Percentiles rank a stretch among this genome's conserved stretches.
phyloP scores from a whole-genome alignment of 2,113 vertebrate species.

The Cygnus buccinator region DNA sequence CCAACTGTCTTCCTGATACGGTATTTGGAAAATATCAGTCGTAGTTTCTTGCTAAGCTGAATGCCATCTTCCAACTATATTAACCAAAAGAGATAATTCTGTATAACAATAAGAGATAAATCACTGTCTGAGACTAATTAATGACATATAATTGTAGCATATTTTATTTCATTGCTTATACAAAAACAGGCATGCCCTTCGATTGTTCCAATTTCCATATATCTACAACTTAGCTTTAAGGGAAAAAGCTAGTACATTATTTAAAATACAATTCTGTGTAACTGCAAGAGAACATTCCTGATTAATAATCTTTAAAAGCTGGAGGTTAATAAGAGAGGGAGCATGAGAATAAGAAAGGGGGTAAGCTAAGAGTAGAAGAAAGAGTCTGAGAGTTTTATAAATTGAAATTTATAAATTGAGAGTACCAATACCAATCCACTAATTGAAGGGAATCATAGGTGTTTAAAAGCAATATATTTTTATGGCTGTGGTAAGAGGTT shows the following conservation, averaged over 20 bases:
- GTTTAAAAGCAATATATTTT: constrained; percentile 44
- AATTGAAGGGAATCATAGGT: neutral
- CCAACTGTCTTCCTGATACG: neutral
- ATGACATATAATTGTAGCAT: neutral
- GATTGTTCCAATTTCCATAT: neutral
- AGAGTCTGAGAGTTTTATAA: neutral
- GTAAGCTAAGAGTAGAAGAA: neutral
- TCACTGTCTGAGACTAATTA: neutral
- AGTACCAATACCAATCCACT: neutral
- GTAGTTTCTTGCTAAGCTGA: neutral
- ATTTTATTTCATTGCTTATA: neutral
- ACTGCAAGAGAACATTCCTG: neutral
- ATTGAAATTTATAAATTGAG: neutral
- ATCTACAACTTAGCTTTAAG: neutral
- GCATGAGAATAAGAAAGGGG: neutral
- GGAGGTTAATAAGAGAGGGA: neutral
- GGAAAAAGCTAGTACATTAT: neutral
- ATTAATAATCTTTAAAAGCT: neutral
- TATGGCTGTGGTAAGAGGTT: constrained; percentile 26
- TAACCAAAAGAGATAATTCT: neutral
- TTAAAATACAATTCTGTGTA: neutral
- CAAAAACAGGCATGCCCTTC: neutral
- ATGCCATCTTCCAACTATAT: neutral
- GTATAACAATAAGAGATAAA: neutral
- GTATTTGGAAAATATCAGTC: neutral